Conservation (phyloP, 2,797 vertebrate species). For the Streptopelia turtur region DNA sequence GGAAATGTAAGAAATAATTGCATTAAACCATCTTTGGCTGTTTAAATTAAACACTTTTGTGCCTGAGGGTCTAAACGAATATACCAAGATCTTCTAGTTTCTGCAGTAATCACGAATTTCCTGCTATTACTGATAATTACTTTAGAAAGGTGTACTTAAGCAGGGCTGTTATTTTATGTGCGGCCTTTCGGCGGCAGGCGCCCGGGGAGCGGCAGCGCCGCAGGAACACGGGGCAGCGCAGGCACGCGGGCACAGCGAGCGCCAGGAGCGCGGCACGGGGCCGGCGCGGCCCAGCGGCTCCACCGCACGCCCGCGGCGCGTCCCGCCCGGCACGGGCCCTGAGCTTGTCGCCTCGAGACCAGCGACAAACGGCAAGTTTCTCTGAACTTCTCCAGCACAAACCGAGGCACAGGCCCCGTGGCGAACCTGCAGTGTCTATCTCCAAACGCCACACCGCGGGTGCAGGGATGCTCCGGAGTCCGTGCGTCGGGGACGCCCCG, state of each 20-base stretch:
- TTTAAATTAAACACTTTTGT: slow-evolving; percentile 23
- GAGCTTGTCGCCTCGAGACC: background rate
- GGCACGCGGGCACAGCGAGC: background rate
- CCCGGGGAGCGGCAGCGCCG: background rate
- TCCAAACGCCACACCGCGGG: background rate
- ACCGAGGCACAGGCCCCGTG: too few relatives aligned
- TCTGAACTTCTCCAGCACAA: background rate
- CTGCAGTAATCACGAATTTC: background rate
- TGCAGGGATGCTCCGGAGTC: background rate
- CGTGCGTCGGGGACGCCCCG: too few relatives aligned
- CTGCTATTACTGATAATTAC: slow-evolving; percentile 19
- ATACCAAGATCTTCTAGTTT: background rate
- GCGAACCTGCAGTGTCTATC: too few relatives aligned
- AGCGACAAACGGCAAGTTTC: background rate
- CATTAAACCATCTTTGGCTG: background rate
- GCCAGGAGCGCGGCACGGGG: too few relatives aligned
- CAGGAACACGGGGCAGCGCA: background rate
- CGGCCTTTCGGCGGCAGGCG: background rate
- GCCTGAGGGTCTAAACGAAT: background rate
- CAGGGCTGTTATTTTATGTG: background rate
- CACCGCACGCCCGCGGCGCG: too few relatives aligned
- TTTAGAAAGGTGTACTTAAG: background rate
- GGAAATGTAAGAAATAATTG: background rate
- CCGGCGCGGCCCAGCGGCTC: too few relatives aligned
- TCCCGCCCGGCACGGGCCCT: background rate